These are phyloP conservation scores for Lagopus muta DNA, from an alignment of 2,113 vertebrate genomes.

Conservation along the genomic window DNA sequence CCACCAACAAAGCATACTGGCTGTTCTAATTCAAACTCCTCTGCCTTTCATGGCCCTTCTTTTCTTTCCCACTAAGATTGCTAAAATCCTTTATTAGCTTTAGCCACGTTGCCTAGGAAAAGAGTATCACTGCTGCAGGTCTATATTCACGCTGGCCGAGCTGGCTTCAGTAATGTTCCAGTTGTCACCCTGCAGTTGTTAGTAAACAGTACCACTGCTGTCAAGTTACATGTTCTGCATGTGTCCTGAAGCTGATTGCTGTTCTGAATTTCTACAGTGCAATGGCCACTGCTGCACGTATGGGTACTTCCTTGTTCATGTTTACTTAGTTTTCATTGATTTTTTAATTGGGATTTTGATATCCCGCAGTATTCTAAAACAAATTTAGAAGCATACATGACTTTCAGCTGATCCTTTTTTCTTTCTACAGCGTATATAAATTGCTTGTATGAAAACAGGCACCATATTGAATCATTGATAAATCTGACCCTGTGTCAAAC, in stretches of 20 bases:
- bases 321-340: background rate
- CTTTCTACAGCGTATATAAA: background rate
- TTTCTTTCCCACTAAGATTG: background rate
- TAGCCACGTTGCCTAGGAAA: background rate
- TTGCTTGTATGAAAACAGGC: background rate
- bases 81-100: slow-evolving; percentile 30
- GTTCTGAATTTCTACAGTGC: background rate
- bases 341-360: background rate
- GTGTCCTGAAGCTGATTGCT: background rate
- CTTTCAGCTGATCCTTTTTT: background rate
- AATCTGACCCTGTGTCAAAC: background rate
- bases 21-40: background rate
- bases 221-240: background rate
- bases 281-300: background rate
- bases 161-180: background rate
- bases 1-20: background rate
- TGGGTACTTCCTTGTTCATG: background rate
- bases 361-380: background rate
- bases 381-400: background rate
- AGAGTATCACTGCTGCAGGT: background rate
- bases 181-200: background rate
- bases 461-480: background rate
- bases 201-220: background rate
- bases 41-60: background rate
- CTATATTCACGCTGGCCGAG: background rate